Conservation (phyloP, 1,140 invertebrate genomes). For the Saccostrea echinata region DNA sequence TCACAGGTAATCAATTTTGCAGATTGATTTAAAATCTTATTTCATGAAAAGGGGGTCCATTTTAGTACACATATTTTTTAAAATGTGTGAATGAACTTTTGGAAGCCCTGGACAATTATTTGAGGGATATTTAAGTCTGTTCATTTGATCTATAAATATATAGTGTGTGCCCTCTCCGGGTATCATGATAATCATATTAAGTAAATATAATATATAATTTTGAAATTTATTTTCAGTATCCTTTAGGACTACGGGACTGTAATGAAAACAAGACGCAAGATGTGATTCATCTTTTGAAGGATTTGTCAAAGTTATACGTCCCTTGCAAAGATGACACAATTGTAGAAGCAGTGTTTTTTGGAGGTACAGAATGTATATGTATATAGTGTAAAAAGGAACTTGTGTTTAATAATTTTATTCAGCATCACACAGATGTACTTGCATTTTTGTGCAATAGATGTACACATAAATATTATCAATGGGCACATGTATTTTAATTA, state of each 20-base stretch:
- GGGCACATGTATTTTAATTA: neutral
- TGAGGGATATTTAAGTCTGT: neutral
- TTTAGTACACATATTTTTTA: neutral
- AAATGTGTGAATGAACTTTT: neutral
- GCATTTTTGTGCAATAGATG: neutral
- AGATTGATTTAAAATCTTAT: neutral
- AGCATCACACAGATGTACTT: no score
- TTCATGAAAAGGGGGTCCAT: neutral
- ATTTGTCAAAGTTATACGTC: conserved; percentile 1
- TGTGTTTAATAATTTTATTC: no score
- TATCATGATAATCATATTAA: neutral
- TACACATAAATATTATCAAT: neutral
- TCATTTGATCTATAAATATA: neutral
- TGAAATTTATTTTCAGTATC: conserved; percentile 40
- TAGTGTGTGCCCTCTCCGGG: neutral
- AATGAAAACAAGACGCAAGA: conserved; percentile 47
- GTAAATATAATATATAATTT: neutral
- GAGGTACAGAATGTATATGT: neutral
- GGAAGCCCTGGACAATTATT: neutral
- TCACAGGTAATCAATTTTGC: conserved; percentile 10
- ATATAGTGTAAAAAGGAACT: no score
- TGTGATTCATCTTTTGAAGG: conserved; percentile 34
- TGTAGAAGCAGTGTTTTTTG: conserved; percentile 10
- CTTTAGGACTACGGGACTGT: conserved; percentile 44
- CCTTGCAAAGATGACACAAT: conserved; percentile 3